phyloP scores from a whole-genome alignment of 2,113 vertebrate species.

The Anas platyrhynchos region DNA sequence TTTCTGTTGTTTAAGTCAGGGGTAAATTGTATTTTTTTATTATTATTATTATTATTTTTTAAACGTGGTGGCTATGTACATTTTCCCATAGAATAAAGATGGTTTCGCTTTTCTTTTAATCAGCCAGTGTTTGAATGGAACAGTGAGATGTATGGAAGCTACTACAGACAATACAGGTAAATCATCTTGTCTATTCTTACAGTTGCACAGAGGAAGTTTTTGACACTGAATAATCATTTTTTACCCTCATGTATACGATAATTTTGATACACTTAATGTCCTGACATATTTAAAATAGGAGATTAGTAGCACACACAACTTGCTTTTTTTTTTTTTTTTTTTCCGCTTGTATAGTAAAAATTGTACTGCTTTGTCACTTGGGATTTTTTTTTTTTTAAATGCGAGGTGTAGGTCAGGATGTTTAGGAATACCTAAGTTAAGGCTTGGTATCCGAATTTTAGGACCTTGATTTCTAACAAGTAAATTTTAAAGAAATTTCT shows the following conservation, averaged over 20 bases:
- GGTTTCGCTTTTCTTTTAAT: slow-evolving; percentile 42
- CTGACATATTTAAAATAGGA: not conserved
- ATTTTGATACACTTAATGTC: not conserved
- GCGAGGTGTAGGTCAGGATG: not conserved
- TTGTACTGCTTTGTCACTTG: not conserved
- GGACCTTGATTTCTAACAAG: not conserved
- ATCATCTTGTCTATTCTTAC: not conserved
- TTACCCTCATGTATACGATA: not conserved
- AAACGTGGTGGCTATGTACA: not conserved
- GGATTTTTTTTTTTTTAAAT: not conserved
- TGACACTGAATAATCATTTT: not conserved
- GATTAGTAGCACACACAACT: not conserved
- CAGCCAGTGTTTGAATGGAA: slow-evolving; percentile 84
- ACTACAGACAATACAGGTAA: slow-evolving; percentile 76
- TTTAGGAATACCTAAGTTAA: not conserved
- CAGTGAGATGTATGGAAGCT: slow-evolving; percentile 78
- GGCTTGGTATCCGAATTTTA: not conserved
- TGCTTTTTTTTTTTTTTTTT: not conserved
- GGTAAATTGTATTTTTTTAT: not conserved
- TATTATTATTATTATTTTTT: no score
- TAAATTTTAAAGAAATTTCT: not conserved
- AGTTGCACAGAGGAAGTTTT: not conserved
- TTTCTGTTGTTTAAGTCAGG: not conserved
- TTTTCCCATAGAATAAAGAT: not conserved
- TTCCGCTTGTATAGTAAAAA: not conserved